Evolutionary conservation across 2,888 invertebrate genomes (phyloP).

Genomic region (Macropis europaea): DNA sequence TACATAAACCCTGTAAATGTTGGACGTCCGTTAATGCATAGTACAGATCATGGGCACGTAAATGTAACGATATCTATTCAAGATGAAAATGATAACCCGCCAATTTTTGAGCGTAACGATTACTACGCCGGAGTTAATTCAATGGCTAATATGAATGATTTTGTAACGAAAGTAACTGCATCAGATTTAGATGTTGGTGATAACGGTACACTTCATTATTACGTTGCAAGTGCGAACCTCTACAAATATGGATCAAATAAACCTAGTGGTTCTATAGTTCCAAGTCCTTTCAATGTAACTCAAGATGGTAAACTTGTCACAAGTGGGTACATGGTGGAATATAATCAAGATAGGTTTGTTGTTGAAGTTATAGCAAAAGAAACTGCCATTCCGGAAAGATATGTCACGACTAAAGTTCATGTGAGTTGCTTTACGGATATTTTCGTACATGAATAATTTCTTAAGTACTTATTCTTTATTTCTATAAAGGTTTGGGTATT

Average conservation of each 20-base stretch:
- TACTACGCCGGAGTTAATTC: slow-evolving; percentile 89
- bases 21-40: slow-evolving; percentile 59
- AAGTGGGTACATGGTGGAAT: slow-evolving; percentile 91
- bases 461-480: neutral
- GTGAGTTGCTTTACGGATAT: slow-evolving; percentile 81
- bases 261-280: slow-evolving; percentile 92
- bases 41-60: slow-evolving; percentile 85
- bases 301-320: slow-evolving; percentile 87
- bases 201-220: slow-evolving; percentile 91
- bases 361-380: slow-evolving; percentile 92
- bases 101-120: slow-evolving; percentile 84
- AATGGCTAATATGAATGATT: slow-evolving; percentile 88
- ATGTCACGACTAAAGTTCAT: slow-evolving; percentile 88
- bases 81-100: slow-evolving; percentile 93
- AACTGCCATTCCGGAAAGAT: slow-evolving; percentile 88
- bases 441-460: neutral
- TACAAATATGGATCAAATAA: slow-evolving; percentile 89
- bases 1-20: slow-evolving; percentile 81
- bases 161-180: slow-evolving; percentile 88
- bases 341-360: slow-evolving; percentile 93
- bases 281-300: slow-evolving; percentile 91
- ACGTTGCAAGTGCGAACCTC: slow-evolving; percentile 90
- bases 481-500: slow-evolving; percentile 91
- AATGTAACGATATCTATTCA: slow-evolving; percentile 87
- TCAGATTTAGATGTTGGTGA: slow-evolving; percentile 91